These are phyloP conservation scores for Drosophila nigricruria DNA, from an alignment of 2,888 invertebrate genomes.

Conservation along the genomic window DNA sequence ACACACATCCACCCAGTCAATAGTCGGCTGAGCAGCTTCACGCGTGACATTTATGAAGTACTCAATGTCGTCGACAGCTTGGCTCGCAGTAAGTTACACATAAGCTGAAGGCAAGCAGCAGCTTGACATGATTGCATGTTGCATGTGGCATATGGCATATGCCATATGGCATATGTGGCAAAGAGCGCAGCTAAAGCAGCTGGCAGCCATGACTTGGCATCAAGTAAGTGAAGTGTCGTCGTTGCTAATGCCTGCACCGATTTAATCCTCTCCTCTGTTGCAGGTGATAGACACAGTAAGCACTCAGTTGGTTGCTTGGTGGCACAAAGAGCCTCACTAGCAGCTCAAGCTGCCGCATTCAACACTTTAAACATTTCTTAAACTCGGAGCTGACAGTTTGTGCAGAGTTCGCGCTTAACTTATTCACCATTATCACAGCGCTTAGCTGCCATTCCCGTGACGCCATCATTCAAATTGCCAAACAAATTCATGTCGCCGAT, in stretches of 20 bases:
- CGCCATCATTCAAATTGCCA: conserved; percentile 50
- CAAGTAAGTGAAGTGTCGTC: conserved; percentile 45
- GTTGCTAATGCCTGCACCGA: conserved; percentile 23
- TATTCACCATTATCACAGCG: conserved; percentile 2
- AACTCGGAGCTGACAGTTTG: not conserved
- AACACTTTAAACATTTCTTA: not conserved
- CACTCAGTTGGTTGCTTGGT: conserved; percentile 14
- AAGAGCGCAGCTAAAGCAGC: conserved; percentile 16
- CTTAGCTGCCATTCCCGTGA: conserved; percentile 5
- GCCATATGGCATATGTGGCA: conserved; percentile 10
- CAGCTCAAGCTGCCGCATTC: not conserved
- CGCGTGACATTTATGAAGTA: conserved; percentile 60
- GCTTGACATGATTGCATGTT: conserved; percentile 40
- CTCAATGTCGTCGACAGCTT: conserved; percentile 48
- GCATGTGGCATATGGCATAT: conserved; percentile 17
- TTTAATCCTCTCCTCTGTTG: conserved; percentile 24
- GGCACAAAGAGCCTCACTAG: no score
- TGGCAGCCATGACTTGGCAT: conserved; percentile 34
- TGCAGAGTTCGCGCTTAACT: conserved; percentile 10
- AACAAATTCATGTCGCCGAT: conserved; percentile 60
- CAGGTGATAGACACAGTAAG: conserved; percentile 14
- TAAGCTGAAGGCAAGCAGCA: conserved; percentile 45
- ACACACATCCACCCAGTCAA: not conserved
- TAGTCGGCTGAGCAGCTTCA: conserved; percentile 22
- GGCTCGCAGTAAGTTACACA: conserved; percentile 23